phyloP scores from a whole-genome alignment of 2,113 vertebrate species.

The Varanus komodoensis region DNA sequence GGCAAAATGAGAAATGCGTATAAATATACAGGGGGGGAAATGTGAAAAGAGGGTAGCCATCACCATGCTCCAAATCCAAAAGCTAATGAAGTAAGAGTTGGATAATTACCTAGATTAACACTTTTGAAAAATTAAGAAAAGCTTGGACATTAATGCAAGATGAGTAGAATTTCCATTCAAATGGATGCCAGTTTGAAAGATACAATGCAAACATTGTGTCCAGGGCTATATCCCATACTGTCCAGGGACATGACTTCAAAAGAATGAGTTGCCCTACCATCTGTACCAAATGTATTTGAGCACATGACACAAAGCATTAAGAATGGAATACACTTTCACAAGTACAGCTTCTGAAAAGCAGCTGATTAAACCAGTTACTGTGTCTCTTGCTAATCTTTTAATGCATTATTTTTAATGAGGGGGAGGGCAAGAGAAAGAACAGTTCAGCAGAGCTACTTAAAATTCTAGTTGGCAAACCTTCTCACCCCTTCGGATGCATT shows the following conservation, averaged over 20 bases:
- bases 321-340: constrained; percentile 45
- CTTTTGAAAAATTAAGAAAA: constrained; percentile 56
- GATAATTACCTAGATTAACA: constrained; percentile 52
- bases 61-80: neutral
- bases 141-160: neutral
- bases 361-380: constrained; percentile 54
- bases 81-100: constrained; percentile 27
- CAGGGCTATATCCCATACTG: constrained; percentile 54
- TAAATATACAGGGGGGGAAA: neutral
- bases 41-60: neutral
- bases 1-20: constrained; percentile 42
- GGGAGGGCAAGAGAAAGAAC: constrained; percentile 40
- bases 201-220: constrained; percentile 62
- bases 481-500: constrained; percentile 35
- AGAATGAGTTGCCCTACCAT: constrained; percentile 46
- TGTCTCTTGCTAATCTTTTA: constrained; percentile 51
- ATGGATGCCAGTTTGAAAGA: constrained; percentile 53
- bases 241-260: constrained; percentile 31
- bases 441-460: constrained; percentile 59
- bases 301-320: constrained; percentile 7
- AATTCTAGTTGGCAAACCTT: constrained; percentile 60
- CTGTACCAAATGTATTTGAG: constrained; percentile 45
- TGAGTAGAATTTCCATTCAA: constrained; percentile 64
- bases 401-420: constrained; percentile 46
- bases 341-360: constrained; percentile 56